These are phyloP conservation scores for Caenorhabditis imperialis DNA, from an alignment of 2,888 invertebrate species.

Conservation along the genomic window DNA sequence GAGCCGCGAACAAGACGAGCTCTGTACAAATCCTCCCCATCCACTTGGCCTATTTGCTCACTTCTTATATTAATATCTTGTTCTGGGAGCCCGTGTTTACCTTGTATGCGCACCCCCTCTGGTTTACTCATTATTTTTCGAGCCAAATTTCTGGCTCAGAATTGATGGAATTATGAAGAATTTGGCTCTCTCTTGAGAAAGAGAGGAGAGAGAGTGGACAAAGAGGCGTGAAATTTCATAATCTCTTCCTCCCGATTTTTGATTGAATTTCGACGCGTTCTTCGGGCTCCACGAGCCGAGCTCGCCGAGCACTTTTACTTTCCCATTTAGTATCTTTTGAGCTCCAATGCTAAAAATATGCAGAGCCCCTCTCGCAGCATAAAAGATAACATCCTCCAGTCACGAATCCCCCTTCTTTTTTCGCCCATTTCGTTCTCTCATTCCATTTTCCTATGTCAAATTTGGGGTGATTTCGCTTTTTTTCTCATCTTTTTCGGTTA, in stretches of 20 bases:
- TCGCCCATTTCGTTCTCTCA: background rate
- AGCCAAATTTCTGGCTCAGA: no score
- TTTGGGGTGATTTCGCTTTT: no score
- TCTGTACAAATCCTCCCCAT: constrained; percentile 15
- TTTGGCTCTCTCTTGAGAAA: no score
- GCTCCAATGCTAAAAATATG: constrained; percentile 8
- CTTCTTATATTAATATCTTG: constrained; percentile 52
- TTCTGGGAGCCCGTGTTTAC: constrained; percentile 27
- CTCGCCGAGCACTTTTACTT: no score
- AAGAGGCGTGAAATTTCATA: constrained; percentile 27
- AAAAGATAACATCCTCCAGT: constrained; percentile 38
- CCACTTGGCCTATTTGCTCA: constrained; percentile 37
- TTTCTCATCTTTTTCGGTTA: no score
- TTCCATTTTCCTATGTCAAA: no score
- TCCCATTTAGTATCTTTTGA: background rate
- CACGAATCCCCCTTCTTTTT: constrained; percentile 25
- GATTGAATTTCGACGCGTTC: constrained; percentile 38
- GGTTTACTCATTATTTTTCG: background rate
- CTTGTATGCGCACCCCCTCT: constrained; percentile 37
- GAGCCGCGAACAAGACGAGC: constrained; percentile 31
- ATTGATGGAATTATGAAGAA: no score
- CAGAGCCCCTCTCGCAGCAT: constrained; percentile 8
- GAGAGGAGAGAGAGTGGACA: no score
- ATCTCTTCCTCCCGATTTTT: constrained; percentile 24
- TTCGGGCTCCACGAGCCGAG: constrained; percentile 2